These are phyloP conservation scores for Clarias platycephalus DNA, from an alignment of 2,797 vertebrate species.

Conservation along the genomic window DNA sequence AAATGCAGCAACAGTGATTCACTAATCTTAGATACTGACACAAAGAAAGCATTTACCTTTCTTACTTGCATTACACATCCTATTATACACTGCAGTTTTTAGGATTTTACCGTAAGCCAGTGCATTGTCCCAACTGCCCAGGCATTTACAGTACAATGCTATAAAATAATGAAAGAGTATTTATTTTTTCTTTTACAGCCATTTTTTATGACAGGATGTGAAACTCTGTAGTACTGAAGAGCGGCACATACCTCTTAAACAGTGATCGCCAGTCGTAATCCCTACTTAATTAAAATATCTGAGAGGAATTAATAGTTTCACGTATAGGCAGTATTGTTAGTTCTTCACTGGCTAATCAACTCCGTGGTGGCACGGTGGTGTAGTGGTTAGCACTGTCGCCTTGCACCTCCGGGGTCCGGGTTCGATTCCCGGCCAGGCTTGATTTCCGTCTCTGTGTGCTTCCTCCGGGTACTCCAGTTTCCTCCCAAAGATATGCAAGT, in stretches of 20 bases:
- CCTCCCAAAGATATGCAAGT: no score
- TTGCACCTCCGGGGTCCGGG: no score
- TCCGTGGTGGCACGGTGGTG: no score
- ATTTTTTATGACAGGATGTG: neutral
- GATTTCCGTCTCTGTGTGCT: no score
- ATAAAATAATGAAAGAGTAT: neutral
- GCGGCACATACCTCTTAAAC: neutral
- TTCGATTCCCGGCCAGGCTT: no score
- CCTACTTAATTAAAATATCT: neutral
- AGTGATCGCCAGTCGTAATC: neutral
- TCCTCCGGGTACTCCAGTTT: no score
- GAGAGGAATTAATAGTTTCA: neutral
- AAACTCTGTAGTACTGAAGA: constrained; percentile 11
- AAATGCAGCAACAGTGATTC: neutral
- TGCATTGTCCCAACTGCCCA: neutral
- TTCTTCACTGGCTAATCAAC: neutral
- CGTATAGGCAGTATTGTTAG: no score
- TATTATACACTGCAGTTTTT: neutral
- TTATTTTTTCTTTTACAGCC: neutral
- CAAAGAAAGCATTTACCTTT: neutral
- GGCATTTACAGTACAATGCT: neutral
- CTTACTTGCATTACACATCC: neutral
- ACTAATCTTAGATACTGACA: neutral
- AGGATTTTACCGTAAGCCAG: neutral
- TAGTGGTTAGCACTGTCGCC: no score